Conservation (phyloP, 92 coral and sea anemone genomes). For the Porites divaricata region DNA sequence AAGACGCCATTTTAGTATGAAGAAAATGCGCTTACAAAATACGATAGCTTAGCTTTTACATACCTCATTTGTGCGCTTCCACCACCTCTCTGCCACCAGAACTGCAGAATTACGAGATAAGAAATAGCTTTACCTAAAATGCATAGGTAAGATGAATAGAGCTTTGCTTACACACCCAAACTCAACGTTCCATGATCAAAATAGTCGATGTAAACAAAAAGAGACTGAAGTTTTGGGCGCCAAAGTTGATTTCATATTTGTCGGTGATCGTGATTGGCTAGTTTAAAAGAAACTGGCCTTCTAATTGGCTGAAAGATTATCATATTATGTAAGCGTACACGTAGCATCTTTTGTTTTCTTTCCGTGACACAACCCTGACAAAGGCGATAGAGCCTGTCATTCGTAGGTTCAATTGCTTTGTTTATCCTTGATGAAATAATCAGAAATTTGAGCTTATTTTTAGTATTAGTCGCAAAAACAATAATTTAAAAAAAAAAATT, state of each 20-base stretch:
- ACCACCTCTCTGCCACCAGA: constrained; percentile 15
- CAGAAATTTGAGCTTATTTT: background rate
- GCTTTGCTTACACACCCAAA: constrained; percentile 42
- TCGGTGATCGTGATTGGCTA: constrained; percentile 22
- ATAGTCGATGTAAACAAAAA: constrained; percentile 40
- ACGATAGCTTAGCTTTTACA: background rate
- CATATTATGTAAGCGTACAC: constrained; percentile 28
- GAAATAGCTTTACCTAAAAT: constrained; percentile 12
- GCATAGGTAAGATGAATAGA: constrained; percentile 10
- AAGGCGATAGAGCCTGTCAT: background rate
- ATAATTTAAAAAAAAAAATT: too few relatives aligned
- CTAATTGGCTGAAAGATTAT: constrained; percentile 9
- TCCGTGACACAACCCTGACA: background rate
- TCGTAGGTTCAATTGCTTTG: background rate
- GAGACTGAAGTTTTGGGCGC: constrained; percentile 35
- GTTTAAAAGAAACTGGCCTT: background rate
- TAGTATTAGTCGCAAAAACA: background rate
- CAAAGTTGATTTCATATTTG: constrained; percentile 18
- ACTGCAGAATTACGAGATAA: background rate
- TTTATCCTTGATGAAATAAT: background rate
- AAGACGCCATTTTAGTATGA: constrained; percentile 38
- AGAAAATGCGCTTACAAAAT: constrained; percentile 17
- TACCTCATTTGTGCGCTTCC: constrained; percentile 43
- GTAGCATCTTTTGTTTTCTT: constrained; percentile 27
- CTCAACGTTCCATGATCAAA: constrained; percentile 39